Percentiles rank a stretch among this genome's conserved stretches.
These are phyloP conservation scores for Ennomos erosarius DNA, from an alignment of 2,888 invertebrate genomes.

Conservation along the genomic window DNA sequence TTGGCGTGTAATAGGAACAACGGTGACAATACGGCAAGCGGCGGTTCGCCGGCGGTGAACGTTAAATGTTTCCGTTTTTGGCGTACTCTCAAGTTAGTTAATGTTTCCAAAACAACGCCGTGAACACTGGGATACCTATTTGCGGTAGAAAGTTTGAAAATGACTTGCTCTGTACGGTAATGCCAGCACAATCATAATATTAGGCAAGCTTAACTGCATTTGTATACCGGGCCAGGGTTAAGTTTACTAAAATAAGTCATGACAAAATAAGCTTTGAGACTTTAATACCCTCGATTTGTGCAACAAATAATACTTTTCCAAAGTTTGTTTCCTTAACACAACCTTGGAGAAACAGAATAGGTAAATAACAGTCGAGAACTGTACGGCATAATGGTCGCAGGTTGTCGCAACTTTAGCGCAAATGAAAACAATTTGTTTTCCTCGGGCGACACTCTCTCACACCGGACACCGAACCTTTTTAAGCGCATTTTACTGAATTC, in stretches of 20 bases:
- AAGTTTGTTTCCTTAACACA: slow-evolving; percentile 19
- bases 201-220: slow-evolving; percentile 35
- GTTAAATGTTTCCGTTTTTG: slow-evolving; percentile 81
- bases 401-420: slow-evolving; percentile 54
- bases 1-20: slow-evolving; percentile 66
- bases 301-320: slow-evolving; percentile 18
- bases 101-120: slow-evolving; percentile 78
- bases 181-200: slow-evolving; percentile 39
- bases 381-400: slow-evolving; percentile 46
- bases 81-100: slow-evolving; percentile 82
- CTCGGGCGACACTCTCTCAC: slow-evolving; percentile 44
- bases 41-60: slow-evolving; percentile 58
- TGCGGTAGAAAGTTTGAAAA: slow-evolving; percentile 60
- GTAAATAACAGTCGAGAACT: slow-evolving; percentile 45
- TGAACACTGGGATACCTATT: slow-evolving; percentile 64
- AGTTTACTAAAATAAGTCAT: neutral
- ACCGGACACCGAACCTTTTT: slow-evolving; percentile 54
- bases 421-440: slow-evolving; percentile 69
- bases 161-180: slow-evolving; percentile 52
- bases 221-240: slow-evolving; percentile 12
- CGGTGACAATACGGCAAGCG: slow-evolving; percentile 65
- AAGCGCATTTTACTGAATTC: slow-evolving; percentile 51
- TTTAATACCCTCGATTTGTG: slow-evolving; percentile 1
- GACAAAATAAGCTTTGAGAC: slow-evolving; percentile 4
- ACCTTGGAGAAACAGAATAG: slow-evolving; percentile 35